Evolutionary conservation across 2,888 invertebrate genomes (phyloP), one percentile per base, ranked within the genome.

Genomic region (Dolichopus griseipennis): DNA sequence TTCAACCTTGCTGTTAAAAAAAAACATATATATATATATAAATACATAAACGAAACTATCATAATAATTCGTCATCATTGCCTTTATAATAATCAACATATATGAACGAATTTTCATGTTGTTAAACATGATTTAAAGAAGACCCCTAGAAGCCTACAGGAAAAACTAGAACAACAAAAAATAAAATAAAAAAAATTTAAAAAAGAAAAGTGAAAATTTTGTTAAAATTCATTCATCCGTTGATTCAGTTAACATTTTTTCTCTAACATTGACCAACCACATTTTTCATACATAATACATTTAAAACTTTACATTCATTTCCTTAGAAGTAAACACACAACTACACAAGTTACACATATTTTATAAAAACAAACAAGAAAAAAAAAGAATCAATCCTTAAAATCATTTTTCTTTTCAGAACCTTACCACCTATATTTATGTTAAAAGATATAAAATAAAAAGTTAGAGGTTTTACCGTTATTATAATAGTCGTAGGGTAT

Each of bases 171-270:
- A 15, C 15, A 43, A 52, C 9, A 18, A 52, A 52, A 52, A n/a
- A 52, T 2, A 52, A 18, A 52, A n/a, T 18, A n/a, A 52, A 52
- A n/a, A 41, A 7, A 41, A 41, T 12, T 41, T 12, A 41, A 15
- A 5, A 41, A 15, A 41, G 9, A 41, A 41, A 15, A 41, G 8
- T 12, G n/a, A 52, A 52, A 52, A 6, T 18, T n/a, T 52, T 52
- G 52, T 52, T 52, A 52, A 52, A 52, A 52, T 52, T 52, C 52
- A 52, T 52, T 52, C 52, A 52, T 52, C 52, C 52, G 52, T 52
- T 52, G 12, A 15, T 52, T 52, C 18, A 9, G n/a, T 52, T 52
- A 52, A 52, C 52, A 10, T 43, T 52, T 6, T n/a, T 52, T 52
- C n/a, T 18, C 18, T 37, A 37, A 37, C 10, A 2, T 37, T 37